Percentiles rank a stretch among this genome's conserved stretches.
Evolutionary conservation across 2,888 invertebrate species (phyloP).

Genomic region (Tetramorium bicarinatum): DNA sequence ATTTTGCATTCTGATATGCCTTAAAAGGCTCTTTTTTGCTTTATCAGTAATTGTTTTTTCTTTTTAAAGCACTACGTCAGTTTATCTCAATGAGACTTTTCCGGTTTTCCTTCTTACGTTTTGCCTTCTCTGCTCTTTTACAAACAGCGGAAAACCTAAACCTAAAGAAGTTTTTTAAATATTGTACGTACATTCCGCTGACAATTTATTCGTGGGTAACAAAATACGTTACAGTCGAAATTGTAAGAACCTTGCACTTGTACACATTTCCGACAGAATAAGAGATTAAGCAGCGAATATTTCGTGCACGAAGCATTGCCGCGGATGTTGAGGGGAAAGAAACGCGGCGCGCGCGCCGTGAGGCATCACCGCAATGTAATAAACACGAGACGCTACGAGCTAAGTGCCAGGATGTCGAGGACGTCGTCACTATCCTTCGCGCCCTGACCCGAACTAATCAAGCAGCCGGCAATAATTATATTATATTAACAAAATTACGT

Average conservation of each 20-base stretch:
- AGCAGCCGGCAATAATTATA: conserved; percentile 70
- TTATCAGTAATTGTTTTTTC: not conserved
- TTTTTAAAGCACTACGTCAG: not conserved
- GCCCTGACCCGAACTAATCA: conserved; percentile 76
- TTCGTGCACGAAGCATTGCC: not conserved
- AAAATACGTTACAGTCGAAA: not conserved
- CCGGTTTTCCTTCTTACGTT: not conserved
- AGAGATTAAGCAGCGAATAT: not conserved
- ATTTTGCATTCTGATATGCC: not conserved
- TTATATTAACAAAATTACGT: conserved; percentile 75
- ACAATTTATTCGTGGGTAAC: not conserved
- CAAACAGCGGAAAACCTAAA: not conserved
- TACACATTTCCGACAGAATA: not conserved
- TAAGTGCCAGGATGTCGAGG: conserved; percentile 44
- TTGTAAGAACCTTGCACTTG: not conserved
- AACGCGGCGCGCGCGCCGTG: not conserved
- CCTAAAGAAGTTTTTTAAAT: not conserved
- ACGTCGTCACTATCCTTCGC: conserved; percentile 61
- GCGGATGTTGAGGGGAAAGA: not conserved
- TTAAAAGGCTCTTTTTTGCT: not conserved
- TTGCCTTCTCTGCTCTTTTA: not conserved
- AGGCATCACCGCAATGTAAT: conserved; percentile 30
- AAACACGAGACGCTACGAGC: conserved; percentile 33
- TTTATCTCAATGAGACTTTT: not conserved
- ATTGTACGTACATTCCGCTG: not conserved